A percentile compares a stretch with the other conserved stretches of the same genome.
Conservation (phyloP, 2,113 vertebrate genomes). For the Isichthys henryi region DNA sequence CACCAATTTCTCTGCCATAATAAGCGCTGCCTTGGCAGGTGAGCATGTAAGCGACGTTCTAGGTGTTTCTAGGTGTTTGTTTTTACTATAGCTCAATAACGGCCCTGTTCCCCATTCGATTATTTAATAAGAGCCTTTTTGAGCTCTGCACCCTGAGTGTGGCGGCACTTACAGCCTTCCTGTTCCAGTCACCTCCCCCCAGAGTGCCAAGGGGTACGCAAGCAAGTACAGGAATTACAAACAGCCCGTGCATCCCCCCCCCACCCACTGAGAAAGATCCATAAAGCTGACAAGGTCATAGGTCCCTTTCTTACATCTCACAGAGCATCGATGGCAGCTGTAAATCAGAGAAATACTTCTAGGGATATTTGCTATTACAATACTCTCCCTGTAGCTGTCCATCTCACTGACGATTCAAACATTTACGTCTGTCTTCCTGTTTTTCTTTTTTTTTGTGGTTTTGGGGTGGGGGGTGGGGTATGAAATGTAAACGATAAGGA, state of each 20-base stretch:
- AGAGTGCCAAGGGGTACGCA: neutral
- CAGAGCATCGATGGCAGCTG: neutral
- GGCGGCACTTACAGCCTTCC: neutral
- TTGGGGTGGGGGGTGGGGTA: neutral
- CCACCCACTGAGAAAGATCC: neutral
- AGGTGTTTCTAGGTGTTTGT: neutral
- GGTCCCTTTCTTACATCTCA: neutral
- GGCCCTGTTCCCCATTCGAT: neutral
- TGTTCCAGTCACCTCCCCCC: neutral
- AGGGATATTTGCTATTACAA: neutral
- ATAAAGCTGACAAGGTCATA: constrained; percentile 7
- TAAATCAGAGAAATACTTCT: neutral
- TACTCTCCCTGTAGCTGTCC: neutral
- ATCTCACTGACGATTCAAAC: neutral
- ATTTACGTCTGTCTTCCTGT: neutral
- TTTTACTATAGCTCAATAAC: neutral
- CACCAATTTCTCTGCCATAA: neutral
- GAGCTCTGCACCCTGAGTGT: neutral
- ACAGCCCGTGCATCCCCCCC: neutral
- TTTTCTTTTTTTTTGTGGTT: neutral
- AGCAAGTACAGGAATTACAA: neutral
- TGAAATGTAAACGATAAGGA: constrained; percentile 4
- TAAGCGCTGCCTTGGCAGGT: neutral
- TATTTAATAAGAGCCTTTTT: neutral
- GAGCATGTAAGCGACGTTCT: neutral